Conservation (phyloP, 2,888 invertebrate species). For the Drosophila nigritarsus region DNA sequence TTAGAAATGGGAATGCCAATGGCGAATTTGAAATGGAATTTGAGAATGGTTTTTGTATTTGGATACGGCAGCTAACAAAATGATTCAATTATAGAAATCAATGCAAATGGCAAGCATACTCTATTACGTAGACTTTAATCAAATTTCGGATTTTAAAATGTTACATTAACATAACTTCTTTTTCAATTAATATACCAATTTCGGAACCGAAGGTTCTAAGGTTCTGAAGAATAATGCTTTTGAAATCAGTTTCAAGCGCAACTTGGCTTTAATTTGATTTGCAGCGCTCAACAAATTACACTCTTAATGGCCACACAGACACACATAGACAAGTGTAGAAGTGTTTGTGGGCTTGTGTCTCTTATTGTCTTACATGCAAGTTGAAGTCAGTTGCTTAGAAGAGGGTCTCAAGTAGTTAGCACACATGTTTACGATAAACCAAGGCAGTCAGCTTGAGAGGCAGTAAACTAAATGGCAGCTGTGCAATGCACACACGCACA, state of each 20-base stretch:
- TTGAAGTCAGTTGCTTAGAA: slow-evolving; percentile 33
- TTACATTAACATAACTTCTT: not conserved
- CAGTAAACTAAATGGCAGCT: slow-evolving; percentile 69
- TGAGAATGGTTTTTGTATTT: not conserved
- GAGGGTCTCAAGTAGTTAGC: slow-evolving; percentile 65
- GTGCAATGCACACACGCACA: slow-evolving; percentile 34
- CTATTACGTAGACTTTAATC: not conserved
- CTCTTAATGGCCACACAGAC: slow-evolving; percentile 27
- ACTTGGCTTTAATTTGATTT: slow-evolving; percentile 42
- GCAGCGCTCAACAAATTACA: slow-evolving; percentile 36
- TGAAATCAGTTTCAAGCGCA: slow-evolving; percentile 27
- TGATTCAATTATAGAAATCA: not conserved
- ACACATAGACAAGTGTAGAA: not conserved
- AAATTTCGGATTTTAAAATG: accelerated
- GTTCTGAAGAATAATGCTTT: slow-evolving; percentile 15
- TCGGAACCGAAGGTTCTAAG: not conserved
- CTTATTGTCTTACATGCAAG: slow-evolving; percentile 51
- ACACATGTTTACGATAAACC: slow-evolving; percentile 77
- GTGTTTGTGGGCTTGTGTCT: slow-evolving; percentile 11
- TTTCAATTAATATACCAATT: not conserved
- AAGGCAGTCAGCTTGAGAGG: slow-evolving; percentile 70
- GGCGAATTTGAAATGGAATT: not conserved
- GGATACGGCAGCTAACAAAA: not conserved
- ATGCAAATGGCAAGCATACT: not conserved
- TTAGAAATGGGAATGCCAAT: slow-evolving; percentile 8